Base-by-base conservation (phyloP, 2,888 invertebrate genomes). In the Muscina levida region DNA sequence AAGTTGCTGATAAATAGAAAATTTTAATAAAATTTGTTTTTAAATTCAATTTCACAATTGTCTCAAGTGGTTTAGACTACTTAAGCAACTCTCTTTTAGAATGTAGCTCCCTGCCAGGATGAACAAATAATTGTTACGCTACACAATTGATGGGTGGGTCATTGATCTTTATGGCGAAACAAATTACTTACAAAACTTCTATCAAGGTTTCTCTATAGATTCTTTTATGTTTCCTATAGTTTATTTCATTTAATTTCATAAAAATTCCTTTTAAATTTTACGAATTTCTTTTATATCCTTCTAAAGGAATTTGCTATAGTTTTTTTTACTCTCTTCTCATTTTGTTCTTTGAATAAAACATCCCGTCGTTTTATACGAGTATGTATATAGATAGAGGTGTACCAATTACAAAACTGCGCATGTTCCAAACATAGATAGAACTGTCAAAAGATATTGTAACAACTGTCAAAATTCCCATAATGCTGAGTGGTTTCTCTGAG, bases 321-420 rank as follows among this genome's bases (percentile, higher is more conserved):
- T 48, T 48, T 48, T 19, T 48, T 48, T n/a, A n/a, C 19, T 2
- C 48, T 46, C 11, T 17, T 4, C 10, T n/a, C 46, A 46, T 15
- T 17, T 17, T 48, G 42, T 31, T 8, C 42, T n/a, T n/a, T n/a
- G n/a, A n/a, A n/a, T n/a, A n/a, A n/a, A 44, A n/a, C 42, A 44
- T 8, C 24, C 19, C 22, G 0, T 56, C 67, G 4, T 0, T 65
- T 5, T 68, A n/a, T n/a, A n/a, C n/a, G n/a, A n/a, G n/a, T n/a
- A n/a, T 39, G 42, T 68, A 26, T 42, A 11, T 13, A 2, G n/a
- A 56, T 51, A 19, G 26, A n/a, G 53, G 74, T 72, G 71, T 81
- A 77, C 71, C 74, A 81, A 67, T 74, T 75, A 75, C 72, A 48
- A n/a, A n/a, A 81, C 31, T 81, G 81, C 81, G 81, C 81, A 81